Conservation (phyloP, 2,888 invertebrate genomes). For the Morpho achilles region DNA sequence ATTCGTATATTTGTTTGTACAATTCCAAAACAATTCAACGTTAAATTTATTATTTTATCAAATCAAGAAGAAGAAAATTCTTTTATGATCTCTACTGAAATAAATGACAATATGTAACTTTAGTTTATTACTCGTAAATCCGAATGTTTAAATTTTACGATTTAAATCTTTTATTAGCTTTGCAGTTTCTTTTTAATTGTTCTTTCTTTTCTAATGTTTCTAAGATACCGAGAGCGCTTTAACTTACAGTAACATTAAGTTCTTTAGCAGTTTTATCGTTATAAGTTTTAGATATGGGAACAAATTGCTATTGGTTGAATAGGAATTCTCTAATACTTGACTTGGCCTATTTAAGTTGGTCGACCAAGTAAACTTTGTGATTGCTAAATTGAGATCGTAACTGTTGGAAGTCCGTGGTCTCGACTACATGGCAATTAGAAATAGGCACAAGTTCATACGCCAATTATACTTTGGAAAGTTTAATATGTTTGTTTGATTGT, state of each 20-base stretch:
- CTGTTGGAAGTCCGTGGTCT: constrained; percentile 29
- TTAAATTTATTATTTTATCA: too few relatives aligned
- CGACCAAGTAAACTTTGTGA: constrained; percentile 31
- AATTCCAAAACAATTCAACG: too few relatives aligned
- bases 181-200: constrained; percentile 24
- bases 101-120: too few relatives aligned
- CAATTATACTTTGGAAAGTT: constrained; percentile 23
- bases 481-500: constrained; percentile 15
- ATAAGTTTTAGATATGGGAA: constrained; percentile 23
- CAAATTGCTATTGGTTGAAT: constrained; percentile 25
- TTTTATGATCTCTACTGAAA: too few relatives aligned
- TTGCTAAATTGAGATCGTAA: constrained; percentile 33
- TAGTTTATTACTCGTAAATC: constrained; percentile 16
- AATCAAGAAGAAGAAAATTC: too few relatives aligned
- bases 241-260: constrained; percentile 2
- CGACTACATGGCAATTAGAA: constrained; percentile 29
- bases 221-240: constrained; percentile 18
- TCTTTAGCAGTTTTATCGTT: constrained; percentile 18
- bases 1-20: too few relatives aligned
- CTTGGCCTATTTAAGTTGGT: constrained; percentile 32
- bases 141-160: constrained; percentile 20
- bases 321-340: constrained; percentile 28
- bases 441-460: constrained; percentile 27
- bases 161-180: constrained; percentile 21
- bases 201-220: constrained; percentile 19